A percentile compares a stretch with the other conserved stretches of the same genome.
These are phyloP conservation scores for Leptopterna dolabrata DNA, from an alignment of 2,888 invertebrate genomes.

Conservation along the genomic window DNA sequence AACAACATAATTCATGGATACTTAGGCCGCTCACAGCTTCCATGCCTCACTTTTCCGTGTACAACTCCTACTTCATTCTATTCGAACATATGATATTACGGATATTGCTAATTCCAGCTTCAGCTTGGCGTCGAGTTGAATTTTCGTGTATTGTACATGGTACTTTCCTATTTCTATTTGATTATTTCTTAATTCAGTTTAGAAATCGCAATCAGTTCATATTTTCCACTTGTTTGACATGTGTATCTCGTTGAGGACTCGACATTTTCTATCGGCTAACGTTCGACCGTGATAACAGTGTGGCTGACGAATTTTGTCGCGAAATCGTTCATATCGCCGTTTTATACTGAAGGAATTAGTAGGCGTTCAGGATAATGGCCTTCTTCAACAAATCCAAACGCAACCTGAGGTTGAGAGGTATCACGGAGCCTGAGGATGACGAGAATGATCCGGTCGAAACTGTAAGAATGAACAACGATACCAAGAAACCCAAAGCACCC, in stretches of 20 bases:
- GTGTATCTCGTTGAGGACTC: not conserved
- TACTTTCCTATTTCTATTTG: too few relatives aligned
- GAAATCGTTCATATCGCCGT: too few relatives aligned
- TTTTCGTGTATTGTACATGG: too few relatives aligned
- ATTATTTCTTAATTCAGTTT: too few relatives aligned
- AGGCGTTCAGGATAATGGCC: slow-evolving; percentile 73
- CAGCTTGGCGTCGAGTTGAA: too few relatives aligned
- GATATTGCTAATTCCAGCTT: too few relatives aligned
- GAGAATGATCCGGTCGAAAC: slow-evolving; percentile 62
- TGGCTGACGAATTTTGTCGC: too few relatives aligned
- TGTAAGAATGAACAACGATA: slow-evolving; percentile 34
- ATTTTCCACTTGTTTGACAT: not conserved
- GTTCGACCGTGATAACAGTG: not conserved
- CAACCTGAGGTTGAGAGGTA: slow-evolving; percentile 73
- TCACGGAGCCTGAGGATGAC: slow-evolving; percentile 61
- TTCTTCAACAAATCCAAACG: slow-evolving; percentile 89
- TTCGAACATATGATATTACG: not conserved
- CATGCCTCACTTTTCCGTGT: not conserved
- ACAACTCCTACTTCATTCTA: not conserved
- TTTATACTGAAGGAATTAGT: too few relatives aligned
- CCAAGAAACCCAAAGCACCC: slow-evolving; percentile 67
- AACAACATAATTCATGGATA: too few relatives aligned
- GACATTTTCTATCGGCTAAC: not conserved
- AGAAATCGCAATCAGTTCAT: not conserved
- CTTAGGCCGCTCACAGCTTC: too few relatives aligned